Conservation (phyloP, 2,888 invertebrate genomes). For the Eretmocerus hayati region DNA sequence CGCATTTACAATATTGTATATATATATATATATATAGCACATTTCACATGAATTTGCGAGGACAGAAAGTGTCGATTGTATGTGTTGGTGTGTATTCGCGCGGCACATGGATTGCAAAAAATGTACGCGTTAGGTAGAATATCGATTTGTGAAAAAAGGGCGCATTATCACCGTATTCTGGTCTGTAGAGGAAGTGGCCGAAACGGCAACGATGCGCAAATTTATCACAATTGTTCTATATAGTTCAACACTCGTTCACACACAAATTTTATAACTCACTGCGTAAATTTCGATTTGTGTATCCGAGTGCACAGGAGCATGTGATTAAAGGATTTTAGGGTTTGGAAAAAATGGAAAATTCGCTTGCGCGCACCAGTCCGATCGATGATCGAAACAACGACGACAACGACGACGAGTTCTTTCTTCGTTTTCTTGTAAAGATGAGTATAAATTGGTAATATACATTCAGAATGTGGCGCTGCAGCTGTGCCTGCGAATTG, state of each 20-base stretch:
- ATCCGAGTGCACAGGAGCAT: neutral
- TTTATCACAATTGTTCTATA: neutral
- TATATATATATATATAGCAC: constrained; percentile 5
- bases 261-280: neutral
- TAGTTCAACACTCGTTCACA: neutral
- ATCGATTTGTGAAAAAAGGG: constrained; percentile 3
- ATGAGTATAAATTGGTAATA: too few species aligned
- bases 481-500: constrained; percentile 18
- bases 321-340: neutral
- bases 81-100: neutral
- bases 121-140: neutral
- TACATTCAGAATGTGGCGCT: constrained; percentile 5
- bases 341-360: too few species aligned
- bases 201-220: constrained; percentile 1
- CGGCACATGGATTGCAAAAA: neutral
- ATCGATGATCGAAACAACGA: constrained; percentile 16
- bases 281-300: neutral
- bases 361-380: constrained; percentile 16
- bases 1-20: constrained; percentile 12
- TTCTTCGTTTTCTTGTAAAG: constrained; percentile 1
- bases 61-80: constrained; percentile 8
- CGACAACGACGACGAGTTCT: constrained; percentile 19
- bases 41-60: constrained; percentile 18
- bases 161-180: constrained; percentile 1
- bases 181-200: constrained; percentile 20